Base-by-base conservation (phyloP, 2,113 vertebrate species). In the Aepyceros melampus region DNA sequence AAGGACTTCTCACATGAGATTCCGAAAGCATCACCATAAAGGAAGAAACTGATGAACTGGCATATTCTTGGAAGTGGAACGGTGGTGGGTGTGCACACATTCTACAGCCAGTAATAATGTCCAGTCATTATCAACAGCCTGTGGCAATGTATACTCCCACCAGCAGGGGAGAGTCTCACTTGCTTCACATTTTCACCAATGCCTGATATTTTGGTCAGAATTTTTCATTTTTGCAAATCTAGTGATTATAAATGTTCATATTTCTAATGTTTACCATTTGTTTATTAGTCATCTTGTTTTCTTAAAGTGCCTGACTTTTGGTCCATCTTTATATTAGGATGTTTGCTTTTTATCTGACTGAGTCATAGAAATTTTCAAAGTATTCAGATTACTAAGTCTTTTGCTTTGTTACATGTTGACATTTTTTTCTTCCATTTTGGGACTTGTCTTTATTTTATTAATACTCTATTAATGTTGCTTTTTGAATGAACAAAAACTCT, bases 261-360 rank as follows among this genome's bases (percentile, higher is more conserved):
- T 92, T 85, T 78, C 7, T 85, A 62, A 91, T 27, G 16, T 16
- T 27, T 87, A 51, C 23, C 43, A 79, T 78, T 92, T 93, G 31
- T 51, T 94, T 78, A 33, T 29, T 83, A 25, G 81, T 2, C 43
- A 94, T 74, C 45, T 79, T 11, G 13, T 74, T 60, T 45, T 25
- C 36, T 47, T 71, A 87, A 92, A 78, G 31, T 78, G 36, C 17
- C 43, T 51, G 47, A 29, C 27, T 56, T 56, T 96, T 76, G 85
- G 58, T 31, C 27, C 87, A 36, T 82, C 92, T 96, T 96, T 64
- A n/a, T 27, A 45, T 56, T 60, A n/a, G 14, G 6, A 45, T 91
- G 53, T 86, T 86, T 76, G 45, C 79, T 94, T 96, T 96, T 74
- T 25, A 49, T 29, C 74, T 87, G 40, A 88, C 33, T 56, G 25